These are phyloP conservation scores for Dendrophyllia cribrosa DNA, from an alignment of 64 coral and sea anemone genomes.

Conservation along the genomic window DNA sequence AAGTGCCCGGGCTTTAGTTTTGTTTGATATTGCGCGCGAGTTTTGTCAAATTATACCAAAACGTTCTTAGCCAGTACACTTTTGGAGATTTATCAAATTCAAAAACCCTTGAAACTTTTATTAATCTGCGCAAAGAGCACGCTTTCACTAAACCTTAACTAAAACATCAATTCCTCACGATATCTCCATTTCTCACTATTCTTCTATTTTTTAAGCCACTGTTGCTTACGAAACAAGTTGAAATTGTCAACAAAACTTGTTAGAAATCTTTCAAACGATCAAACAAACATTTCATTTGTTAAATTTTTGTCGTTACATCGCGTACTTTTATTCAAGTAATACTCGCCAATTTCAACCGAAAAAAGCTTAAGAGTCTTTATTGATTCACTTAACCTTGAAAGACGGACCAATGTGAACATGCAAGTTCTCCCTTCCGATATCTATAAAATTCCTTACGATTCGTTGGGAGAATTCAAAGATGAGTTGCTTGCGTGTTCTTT, in stretches of 20 bases:
- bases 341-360: neutral
- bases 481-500: neutral
- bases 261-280: no score
- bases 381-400: neutral
- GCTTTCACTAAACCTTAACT: neutral
- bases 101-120: slow-evolving; percentile 1
- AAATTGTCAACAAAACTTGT: no score
- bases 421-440: neutral
- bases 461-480: neutral
- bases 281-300: no score
- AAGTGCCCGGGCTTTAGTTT: neutral
- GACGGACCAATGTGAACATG: neutral
- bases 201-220: neutral
- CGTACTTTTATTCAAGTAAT: neutral
- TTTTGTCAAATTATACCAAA: neutral
- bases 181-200: neutral
- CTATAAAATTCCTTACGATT: neutral
- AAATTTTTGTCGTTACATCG: neutral
- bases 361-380: neutral
- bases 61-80: neutral
- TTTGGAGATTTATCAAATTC: slow-evolving; percentile 11
- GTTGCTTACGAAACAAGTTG: no score
- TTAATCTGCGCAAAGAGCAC: neutral
- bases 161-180: neutral
- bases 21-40: neutral